A percentile compares a stretch with the other conserved stretches of the same genome.
phyloP scores from a whole-genome alignment of 2,113 vertebrate genomes.

The Sceloporus undulatus region DNA sequence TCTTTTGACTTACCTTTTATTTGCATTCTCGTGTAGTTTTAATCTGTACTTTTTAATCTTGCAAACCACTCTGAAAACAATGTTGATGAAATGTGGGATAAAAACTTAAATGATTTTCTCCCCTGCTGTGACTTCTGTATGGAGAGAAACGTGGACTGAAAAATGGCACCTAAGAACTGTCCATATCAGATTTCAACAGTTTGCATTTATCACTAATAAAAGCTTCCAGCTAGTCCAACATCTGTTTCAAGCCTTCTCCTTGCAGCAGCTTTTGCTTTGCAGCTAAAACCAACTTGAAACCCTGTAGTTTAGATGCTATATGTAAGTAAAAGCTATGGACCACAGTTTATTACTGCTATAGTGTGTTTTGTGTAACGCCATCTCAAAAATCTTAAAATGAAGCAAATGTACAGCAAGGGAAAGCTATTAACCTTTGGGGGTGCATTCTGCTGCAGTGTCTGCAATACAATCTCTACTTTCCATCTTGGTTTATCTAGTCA shows the following conservation, averaged over 20 bases:
- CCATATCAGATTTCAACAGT: not conserved
- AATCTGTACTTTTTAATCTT: too few relatives aligned
- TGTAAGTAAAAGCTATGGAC: not conserved
- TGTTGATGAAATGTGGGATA: too few relatives aligned
- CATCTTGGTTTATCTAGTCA: slow-evolving; percentile 11
- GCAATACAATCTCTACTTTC: not conserved
- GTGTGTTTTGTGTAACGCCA: not conserved
- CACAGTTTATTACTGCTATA: not conserved
- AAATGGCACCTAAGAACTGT: not conserved
- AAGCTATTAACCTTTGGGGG: slow-evolving; percentile 1
- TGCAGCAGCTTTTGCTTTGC: not conserved
- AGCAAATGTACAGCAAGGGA: not conserved
- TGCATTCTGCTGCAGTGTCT: slow-evolving; percentile 13
- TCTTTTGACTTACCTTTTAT: too few relatives aligned
- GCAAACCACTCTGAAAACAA: too few relatives aligned
- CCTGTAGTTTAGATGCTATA: not conserved
- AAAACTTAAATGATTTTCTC: too few relatives aligned
- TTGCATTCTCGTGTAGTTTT: too few relatives aligned
- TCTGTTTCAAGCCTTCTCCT: not conserved
- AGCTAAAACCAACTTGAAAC: not conserved
- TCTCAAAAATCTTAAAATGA: not conserved
- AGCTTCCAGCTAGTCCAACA: not conserved
- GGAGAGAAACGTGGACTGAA: not conserved
- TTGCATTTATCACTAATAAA: not conserved
- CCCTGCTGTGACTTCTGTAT: not conserved